Evolutionary conservation across 2,888 invertebrate species (phyloP), one percentile per base, ranked within the genome.

Genomic region (Dicyrtomina minuta): DNA sequence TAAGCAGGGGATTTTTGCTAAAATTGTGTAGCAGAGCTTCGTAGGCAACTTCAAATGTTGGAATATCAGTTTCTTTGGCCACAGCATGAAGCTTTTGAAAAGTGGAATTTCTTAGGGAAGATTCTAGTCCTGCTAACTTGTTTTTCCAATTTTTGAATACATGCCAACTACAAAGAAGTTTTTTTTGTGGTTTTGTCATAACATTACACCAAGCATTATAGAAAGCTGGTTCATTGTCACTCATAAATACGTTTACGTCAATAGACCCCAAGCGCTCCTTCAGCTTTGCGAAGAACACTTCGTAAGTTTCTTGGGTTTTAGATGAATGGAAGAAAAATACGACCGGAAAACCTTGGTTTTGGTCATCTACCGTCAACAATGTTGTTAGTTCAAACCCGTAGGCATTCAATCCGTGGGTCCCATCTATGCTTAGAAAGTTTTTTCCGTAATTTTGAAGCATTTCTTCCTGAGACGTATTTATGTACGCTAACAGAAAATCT

Each of bases 171-270:
- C 55, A 55, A 13, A 55, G 24, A 10, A 55, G 24, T 15, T 55
- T 55, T 13, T 20, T 24, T 17, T 12, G 12, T 8, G 51, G n/a
- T 17, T 6, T 10, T 15, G 22, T 24, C 55, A 55, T 55, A 8
- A 55, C 22, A 20, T 4, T 8, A 4, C 6, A 8, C 55, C 55
- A 55, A 10, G 55, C 55, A 22, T 55, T 55, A 22, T 22, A 55
- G 15, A 55, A 55, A 10, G 55, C 55, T 22, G 55, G 55, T 24
- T 55, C 55, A 15, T 55, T 15, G 24, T 55, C 55, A 24, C 22
- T 55, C 55, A 55, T 55, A 24, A 55, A 55, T 13, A 22, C 22
- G 8, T 22, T 24, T 8, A 22, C 22, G 6, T 15, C 6, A 12
- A 33, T 33, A 39, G 13, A 3, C 2, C 12, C 58, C 3, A 58